phyloP scores from a whole-genome alignment of 2,113 vertebrate species.

The Plotosus lineatus region DNA sequence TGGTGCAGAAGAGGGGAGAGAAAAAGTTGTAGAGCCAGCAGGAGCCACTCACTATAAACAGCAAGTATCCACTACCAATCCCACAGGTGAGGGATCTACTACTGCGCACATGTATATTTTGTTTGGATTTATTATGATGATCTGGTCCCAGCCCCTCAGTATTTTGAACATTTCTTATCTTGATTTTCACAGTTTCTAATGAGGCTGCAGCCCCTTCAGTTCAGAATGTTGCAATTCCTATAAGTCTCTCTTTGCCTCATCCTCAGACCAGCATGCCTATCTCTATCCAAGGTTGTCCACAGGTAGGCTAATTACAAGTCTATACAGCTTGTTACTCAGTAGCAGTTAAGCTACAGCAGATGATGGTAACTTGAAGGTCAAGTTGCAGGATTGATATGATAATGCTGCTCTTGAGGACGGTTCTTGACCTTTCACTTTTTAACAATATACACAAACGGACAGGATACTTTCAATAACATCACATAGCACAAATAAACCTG shows the following conservation, averaged over 20 bases:
- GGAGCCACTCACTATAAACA: conserved; percentile 50
- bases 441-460: background rate
- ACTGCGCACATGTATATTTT: background rate
- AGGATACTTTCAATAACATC: background rate
- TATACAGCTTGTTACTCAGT: background rate
- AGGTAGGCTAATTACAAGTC: conserved; percentile 58
- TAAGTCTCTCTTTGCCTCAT: conserved; percentile 68
- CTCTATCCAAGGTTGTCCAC: conserved; percentile 73
- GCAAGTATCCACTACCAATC: conserved; percentile 22
- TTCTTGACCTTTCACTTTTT: background rate
- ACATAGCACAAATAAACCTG: background rate
- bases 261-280: conserved; percentile 70
- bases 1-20: conserved; percentile 53
- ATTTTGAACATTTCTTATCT: background rate
- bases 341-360: background rate
- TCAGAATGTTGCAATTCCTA: conserved; percentile 62
- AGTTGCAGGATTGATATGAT: background rate
- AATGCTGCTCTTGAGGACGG: background rate
- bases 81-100: conserved; percentile 25
- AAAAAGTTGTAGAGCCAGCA: conserved; percentile 50
- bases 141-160: background rate
- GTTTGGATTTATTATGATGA: background rate
- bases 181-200: conserved; percentile 55
- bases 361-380: background rate
- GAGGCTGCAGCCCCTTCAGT: conserved; percentile 57